Base-by-base conservation (phyloP, 2,797 vertebrate species). In the Numenius phaeopus region DNA sequence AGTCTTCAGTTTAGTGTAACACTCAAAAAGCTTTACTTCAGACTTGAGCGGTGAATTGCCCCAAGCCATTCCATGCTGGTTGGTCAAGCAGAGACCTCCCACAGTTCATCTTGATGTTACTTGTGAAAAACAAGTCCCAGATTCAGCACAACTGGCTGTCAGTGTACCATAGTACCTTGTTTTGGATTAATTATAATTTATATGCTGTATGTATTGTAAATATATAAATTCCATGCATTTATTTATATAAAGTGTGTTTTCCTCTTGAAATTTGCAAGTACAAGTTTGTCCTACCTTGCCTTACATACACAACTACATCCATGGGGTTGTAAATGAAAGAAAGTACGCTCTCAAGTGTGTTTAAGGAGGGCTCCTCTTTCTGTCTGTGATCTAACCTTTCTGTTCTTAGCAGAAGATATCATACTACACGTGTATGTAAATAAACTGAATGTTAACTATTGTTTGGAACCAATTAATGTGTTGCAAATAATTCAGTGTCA, bases 161-260 rank as follows among this genome's bases (percentile, higher is more conserved):
- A 69, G 26, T 83, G 67, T 89, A 86, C 34, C 52, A 34, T 62
- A 94, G 14, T 65, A 42, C 30, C 58, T 29, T 85, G 54, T 34
- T 95, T 86, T 91, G 42, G 61, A 80, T 83, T 91, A 89, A 92
- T 87, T 94, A n/a, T 81, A 93, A 97, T 97, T 97, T 98, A 96
- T 97, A 87, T 96, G 32, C 57, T 98, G 95, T 98, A 97, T 87
- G 97, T 97, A 95, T 86, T 98, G 96, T 98, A 97, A 97, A 98
- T 97, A 95, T 89, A 96, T 92, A 83, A 81, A 97, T 94, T 95
- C 76, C 87, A 61, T 97, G 96, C 96, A 96, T 88, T 93, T 98
- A 98, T 98, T 98, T 98, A 98, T 98, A 97, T 93, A 66, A 97
- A 94, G 42, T 40, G 7, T 78, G 85, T 1, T 37, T 32, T 89